Evolutionary conservation across 1,140 invertebrate species (phyloP), one percentile per base, ranked within the genome.

Genomic region (Mactra quadrangularis): DNA sequence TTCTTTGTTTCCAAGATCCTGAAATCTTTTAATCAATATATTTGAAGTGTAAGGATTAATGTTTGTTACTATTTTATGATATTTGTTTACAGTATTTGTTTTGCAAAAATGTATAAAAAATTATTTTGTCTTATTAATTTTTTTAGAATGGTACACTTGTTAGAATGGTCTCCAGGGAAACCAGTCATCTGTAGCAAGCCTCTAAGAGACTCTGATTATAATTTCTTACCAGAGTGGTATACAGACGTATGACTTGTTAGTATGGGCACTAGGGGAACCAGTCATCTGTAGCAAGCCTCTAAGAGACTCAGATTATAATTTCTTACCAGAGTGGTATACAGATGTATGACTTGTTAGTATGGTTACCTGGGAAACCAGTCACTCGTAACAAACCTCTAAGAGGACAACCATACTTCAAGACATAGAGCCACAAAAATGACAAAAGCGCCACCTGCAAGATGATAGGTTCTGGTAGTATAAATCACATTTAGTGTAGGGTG

Each of bases 201-300:
- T 31, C 59, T 50, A 1, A 31, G 31, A 15, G 66, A 85, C 59
- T 86, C 87, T 27, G 71, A 89, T 11, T 91, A 91, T 75, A 45
- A 84, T 22, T 92, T 94, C 72, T 82, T 94, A 29, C 93, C 93
- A n/a, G 86, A 92, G 19, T 94, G 93, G 93, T 94, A 92, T 83
- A 88, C 84, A 38, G 31, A 75, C 11, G 11, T 22, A 22, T 57
- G 68, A 71, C 17, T n/a, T 11, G 17, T 15, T 41, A 41, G 84
- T 91, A 11, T 94, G 91, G 87, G 47, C 87, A 19, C 89, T 92
- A 45, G 78, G 87, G 4, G 62, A 83, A 22, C 84, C 89, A 22
- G 84, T 93, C 27, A 60, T 53, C n/a, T 91, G 87, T 62, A 86
- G 82, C 62, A 82, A 84, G 64, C 64, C 88, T 31, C 59, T 50